phyloP scores from a whole-genome alignment of 2,888 invertebrate species.

The Prostheceraeus crozeri region DNA sequence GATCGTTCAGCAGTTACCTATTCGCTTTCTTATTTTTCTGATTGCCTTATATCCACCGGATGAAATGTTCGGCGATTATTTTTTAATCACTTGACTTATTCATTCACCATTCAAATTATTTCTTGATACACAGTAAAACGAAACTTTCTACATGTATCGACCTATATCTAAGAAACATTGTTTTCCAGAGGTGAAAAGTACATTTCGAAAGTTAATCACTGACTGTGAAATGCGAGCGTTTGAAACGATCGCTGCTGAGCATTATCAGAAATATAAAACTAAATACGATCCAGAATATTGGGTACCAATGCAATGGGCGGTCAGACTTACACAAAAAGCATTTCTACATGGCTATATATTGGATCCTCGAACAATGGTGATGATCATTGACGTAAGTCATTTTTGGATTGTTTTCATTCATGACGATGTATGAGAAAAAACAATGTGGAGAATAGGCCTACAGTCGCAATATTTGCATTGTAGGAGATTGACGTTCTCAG shows the following conservation, averaged over 20 bases:
- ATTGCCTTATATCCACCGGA: too few relatives aligned
- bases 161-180: not conserved
- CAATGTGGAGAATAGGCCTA: too few relatives aligned
- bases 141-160: too few relatives aligned
- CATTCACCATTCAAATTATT: too few relatives aligned
- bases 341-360: conserved; percentile 35
- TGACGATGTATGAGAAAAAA: conserved; percentile 1
- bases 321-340: conserved; percentile 33
- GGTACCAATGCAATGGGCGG: conserved; percentile 36
- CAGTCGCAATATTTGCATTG: too few relatives aligned
- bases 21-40: too few relatives aligned
- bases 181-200: conserved; percentile 33
- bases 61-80: too few relatives aligned
- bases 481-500: conserved; percentile 30
- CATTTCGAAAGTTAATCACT: conserved; percentile 35
- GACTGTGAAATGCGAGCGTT: conserved; percentile 36
- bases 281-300: conserved; percentile 37
- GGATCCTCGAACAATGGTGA: conserved; percentile 32
- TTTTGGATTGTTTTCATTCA: not conserved
- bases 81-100: too few relatives aligned
- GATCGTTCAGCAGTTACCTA: too few relatives aligned
- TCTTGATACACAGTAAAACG: too few relatives aligned
- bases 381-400: conserved; percentile 30
- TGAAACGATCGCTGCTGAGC: conserved; percentile 29
- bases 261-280: conserved; percentile 28